Percentiles rank a stretch among this genome's conserved stretches.
phyloP scores from a whole-genome alignment of 1,140 invertebrate species.

The Ostrea denselamellosa region DNA sequence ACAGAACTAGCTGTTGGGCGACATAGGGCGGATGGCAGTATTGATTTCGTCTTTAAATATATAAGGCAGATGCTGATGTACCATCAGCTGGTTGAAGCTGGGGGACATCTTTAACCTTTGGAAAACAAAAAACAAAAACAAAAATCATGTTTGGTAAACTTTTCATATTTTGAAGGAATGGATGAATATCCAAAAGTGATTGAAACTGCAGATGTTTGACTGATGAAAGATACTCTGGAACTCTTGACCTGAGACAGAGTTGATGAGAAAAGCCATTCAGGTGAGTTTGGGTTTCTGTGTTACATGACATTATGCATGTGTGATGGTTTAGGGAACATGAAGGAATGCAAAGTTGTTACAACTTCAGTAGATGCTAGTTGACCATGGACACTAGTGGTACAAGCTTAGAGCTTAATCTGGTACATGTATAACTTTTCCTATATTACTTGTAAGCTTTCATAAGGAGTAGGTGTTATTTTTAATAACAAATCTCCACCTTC shows the following conservation, averaged over 20 bases:
- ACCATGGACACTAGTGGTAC: not conserved
- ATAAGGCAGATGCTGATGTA: constrained; percentile 9
- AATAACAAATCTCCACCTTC: not conserved
- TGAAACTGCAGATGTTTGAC: too few species aligned
- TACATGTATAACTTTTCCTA: not conserved
- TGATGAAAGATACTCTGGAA: not conserved
- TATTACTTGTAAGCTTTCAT: not conserved
- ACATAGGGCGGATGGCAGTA: constrained; percentile 8
- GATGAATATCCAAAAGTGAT: too few species aligned
- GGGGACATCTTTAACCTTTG: not conserved
- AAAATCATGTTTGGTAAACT: too few species aligned
- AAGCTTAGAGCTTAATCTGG: not conserved
- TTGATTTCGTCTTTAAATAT: constrained; percentile 15
- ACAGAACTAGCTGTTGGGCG: not conserved
- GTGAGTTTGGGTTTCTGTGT: not conserved
- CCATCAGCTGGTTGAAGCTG: not conserved
- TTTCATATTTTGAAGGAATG: too few species aligned
- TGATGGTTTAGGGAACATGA: not conserved
- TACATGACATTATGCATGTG: too few species aligned
- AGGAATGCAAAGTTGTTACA: not conserved
- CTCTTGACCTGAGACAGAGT: not conserved
- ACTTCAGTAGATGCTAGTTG: not conserved
- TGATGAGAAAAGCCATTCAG: not conserved
- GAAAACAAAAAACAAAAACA: too few species aligned
- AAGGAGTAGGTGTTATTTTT: not conserved